These are phyloP conservation scores for Athene noctua DNA, from an alignment of 2,113 vertebrate genomes.

Conservation along the genomic window DNA sequence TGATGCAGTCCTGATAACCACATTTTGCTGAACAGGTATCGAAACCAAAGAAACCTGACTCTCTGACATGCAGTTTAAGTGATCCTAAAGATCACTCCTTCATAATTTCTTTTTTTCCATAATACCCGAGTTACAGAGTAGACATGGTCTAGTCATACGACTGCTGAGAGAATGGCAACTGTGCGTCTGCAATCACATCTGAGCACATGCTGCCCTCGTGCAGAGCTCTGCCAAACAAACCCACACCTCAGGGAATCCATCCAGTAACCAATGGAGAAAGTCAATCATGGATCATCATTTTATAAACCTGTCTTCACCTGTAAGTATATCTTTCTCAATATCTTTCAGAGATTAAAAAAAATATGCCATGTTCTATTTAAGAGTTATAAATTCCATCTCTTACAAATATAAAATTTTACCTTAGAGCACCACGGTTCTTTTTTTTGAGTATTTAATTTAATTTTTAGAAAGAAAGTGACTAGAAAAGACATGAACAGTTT, in stretches of 20 bases:
- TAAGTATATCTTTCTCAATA: neutral
- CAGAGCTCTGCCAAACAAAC: neutral
- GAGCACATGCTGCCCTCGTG: neutral
- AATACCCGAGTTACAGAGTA: neutral
- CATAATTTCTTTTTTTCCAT: neutral
- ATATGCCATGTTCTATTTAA: fast-evolving
- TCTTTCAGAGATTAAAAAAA: neutral
- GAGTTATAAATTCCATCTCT: neutral
- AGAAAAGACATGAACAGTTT: neutral
- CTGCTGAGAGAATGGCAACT: neutral
- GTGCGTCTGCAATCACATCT: neutral
- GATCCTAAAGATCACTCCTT: neutral
- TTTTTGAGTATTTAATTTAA: neutral
- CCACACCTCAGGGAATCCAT: neutral
- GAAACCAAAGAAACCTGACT: neutral
- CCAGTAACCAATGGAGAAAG: neutral
- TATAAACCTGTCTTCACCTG: neutral
- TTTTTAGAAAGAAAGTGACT: neutral
- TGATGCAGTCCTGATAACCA: neutral
- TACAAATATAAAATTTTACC: neutral
- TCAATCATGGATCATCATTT: neutral
- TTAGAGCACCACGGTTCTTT: neutral
- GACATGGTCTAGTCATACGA: neutral
- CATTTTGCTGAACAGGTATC: neutral
- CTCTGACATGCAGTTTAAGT: neutral